Evolutionary conservation across 2,888 invertebrate genomes (phyloP).

Genomic region (Dynastes hyllus): DNA sequence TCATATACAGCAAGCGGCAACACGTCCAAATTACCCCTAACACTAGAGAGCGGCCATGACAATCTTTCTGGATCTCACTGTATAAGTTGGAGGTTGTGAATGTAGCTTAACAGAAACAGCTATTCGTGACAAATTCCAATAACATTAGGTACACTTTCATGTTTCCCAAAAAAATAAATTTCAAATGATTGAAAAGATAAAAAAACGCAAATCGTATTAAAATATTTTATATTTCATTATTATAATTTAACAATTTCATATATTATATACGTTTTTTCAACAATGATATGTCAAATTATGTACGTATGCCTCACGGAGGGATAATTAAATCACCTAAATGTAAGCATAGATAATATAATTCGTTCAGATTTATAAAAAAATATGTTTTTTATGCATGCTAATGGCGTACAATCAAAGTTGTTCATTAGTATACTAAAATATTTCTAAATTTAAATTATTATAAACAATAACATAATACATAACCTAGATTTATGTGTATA

Average conservation of each 20-base stretch:
- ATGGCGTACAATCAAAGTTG: background rate
- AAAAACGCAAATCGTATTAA: constrained; percentile 7
- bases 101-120: no score
- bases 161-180: background rate
- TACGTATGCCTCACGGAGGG: constrained; percentile 43
- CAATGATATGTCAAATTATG: constrained; percentile 29
- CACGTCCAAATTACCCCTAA: no score
- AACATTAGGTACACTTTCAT: no score
- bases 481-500: background rate
- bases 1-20: no score
- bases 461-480: background rate
- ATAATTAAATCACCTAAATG: constrained; percentile 35
- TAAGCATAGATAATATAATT: constrained; percentile 35
- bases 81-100: no score
- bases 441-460: constrained; percentile 9
- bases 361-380: constrained; percentile 16
- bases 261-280: background rate
- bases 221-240: constrained; percentile 20
- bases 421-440: background rate
- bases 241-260: constrained; percentile 22
- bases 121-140: no score
- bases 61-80: no score
- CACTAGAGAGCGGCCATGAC: no score
- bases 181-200: background rate
- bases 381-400: background rate